Evolutionary conservation across 92 coral and sea anemone genomes (phyloP).

Genomic region (Porites rus): DNA sequence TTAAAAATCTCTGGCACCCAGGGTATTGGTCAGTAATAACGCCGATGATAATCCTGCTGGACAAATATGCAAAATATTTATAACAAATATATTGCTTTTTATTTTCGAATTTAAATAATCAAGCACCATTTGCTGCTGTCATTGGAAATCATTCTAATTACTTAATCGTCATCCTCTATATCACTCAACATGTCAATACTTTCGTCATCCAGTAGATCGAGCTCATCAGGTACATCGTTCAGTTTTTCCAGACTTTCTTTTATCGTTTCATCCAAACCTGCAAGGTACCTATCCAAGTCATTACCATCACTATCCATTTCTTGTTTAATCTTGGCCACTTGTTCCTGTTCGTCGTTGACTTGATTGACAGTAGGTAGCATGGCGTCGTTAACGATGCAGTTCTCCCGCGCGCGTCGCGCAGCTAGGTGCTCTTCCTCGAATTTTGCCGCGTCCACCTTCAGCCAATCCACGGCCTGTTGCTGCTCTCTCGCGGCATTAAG

Average conservation of each 20-base stretch:
- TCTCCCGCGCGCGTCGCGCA: constrained; percentile 53
- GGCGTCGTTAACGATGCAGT: constrained; percentile 88
- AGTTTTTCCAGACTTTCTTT: constrained; percentile 86
- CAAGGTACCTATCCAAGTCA: constrained; percentile 89
- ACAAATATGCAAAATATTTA: too few species aligned
- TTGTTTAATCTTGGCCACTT: constrained; percentile 80
- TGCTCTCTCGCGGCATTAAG: not conserved
- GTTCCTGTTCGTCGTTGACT: constrained; percentile 70
- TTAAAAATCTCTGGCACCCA: too few species aligned
- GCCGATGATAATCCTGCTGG: too few species aligned
- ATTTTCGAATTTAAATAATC: not conserved
- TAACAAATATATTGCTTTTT: not conserved
- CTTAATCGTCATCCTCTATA: constrained; percentile 69
- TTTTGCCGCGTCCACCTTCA: constrained; percentile 49
- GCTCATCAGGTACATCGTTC: constrained; percentile 83
- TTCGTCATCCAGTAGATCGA: constrained; percentile 71
- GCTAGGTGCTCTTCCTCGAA: constrained; percentile 44
- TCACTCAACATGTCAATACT: constrained; percentile 70
- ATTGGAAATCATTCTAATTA: not conserved
- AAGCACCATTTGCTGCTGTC: not conserved
- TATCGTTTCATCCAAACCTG: constrained; percentile 89
- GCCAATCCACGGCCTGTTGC: constrained; percentile 60
- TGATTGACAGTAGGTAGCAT: constrained; percentile 82
- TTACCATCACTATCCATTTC: constrained; percentile 86
- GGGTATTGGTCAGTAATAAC: too few species aligned